These are phyloP conservation scores for Stomatorhinus walkeri DNA, from an alignment of 2,797 vertebrate genomes.

Conservation along the genomic window DNA sequence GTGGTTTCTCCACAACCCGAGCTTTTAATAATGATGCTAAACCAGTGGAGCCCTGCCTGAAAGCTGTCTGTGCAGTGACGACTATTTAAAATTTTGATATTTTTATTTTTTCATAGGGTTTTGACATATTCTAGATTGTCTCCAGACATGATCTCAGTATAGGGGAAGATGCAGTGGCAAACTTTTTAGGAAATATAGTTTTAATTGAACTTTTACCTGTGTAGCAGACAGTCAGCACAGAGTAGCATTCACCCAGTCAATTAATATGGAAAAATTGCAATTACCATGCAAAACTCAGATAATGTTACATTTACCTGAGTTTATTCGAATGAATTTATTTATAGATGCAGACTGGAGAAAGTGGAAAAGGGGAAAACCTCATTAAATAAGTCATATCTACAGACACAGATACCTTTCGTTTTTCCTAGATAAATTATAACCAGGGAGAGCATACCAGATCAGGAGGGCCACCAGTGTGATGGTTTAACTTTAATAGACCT, in stretches of 20 bases:
- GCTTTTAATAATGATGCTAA: neutral
- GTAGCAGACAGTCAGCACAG: neutral
- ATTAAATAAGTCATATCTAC: constrained; percentile 24
- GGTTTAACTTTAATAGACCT: constrained; percentile 18
- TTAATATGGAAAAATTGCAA: neutral
- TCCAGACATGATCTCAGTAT: neutral
- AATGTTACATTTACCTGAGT: neutral
- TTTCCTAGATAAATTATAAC: constrained; percentile 15
- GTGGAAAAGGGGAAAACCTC: constrained; percentile 10
- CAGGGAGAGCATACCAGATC: constrained; percentile 21
- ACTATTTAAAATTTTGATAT: neutral
- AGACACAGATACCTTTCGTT: constrained; percentile 17
- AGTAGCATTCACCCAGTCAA: constrained; percentile 2
- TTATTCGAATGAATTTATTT: neutral
- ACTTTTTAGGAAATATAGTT: constrained; percentile 6
- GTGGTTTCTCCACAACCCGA: neutral
- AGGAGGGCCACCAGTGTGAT: constrained; percentile 10
- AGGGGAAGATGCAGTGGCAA: neutral
- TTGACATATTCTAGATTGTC: neutral
- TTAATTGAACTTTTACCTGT: constrained; percentile 7
- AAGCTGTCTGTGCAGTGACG: neutral
- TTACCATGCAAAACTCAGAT: constrained; percentile 12
- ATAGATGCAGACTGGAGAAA: constrained; percentile 12
- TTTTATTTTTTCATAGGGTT: neutral
- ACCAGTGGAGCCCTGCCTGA: neutral